Conservation (phyloP, 2,888 invertebrate species). For the Blomia tropicalis region DNA sequence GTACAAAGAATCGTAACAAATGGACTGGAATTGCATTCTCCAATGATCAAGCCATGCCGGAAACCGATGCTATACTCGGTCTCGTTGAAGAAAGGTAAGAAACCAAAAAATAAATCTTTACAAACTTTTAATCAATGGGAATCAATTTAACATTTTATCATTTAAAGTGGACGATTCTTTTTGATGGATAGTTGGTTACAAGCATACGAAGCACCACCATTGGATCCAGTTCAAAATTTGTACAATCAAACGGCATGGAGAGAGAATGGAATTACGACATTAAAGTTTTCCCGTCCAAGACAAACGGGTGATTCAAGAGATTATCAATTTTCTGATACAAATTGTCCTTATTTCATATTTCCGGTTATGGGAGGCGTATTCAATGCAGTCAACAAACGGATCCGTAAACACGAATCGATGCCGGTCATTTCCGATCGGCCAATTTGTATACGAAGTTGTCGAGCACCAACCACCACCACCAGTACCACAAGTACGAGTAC, state of each 20-base stretch:
- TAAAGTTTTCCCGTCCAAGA: slow-evolving; percentile 61
- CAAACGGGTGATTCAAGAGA: slow-evolving; percentile 54
- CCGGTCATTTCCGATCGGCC: slow-evolving; percentile 56
- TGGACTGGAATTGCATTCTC: slow-evolving; percentile 80
- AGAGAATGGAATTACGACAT: slow-evolving; percentile 56
- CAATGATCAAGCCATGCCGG: slow-evolving; percentile 60
- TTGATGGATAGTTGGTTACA: slow-evolving; percentile 68
- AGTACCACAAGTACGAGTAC: slow-evolving; percentile 1
- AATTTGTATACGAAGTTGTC: slow-evolving; percentile 64
- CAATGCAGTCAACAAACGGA: slow-evolving; percentile 66
- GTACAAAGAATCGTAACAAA: slow-evolving; percentile 54
- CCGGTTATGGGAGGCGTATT: slow-evolving; percentile 65
- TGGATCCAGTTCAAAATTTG: slow-evolving; percentile 48
- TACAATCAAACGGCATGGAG: slow-evolving; percentile 50
- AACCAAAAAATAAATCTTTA: not conserved
- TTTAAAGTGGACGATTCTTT: slow-evolving; percentile 49
- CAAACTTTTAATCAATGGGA: not conserved
- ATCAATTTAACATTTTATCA: not conserved
- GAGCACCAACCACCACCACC: slow-evolving; percentile 3
- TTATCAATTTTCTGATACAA: slow-evolving; percentile 59
- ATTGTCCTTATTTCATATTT: slow-evolving; percentile 73
- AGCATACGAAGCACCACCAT: slow-evolving; percentile 47
- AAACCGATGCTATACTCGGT: slow-evolving; percentile 71
- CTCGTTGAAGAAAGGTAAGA: slow-evolving; percentile 57
- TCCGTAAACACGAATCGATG: slow-evolving; percentile 55